phyloP scores from a whole-genome alignment of 2,797 vertebrate genomes.

The Lemur catta region DNA sequence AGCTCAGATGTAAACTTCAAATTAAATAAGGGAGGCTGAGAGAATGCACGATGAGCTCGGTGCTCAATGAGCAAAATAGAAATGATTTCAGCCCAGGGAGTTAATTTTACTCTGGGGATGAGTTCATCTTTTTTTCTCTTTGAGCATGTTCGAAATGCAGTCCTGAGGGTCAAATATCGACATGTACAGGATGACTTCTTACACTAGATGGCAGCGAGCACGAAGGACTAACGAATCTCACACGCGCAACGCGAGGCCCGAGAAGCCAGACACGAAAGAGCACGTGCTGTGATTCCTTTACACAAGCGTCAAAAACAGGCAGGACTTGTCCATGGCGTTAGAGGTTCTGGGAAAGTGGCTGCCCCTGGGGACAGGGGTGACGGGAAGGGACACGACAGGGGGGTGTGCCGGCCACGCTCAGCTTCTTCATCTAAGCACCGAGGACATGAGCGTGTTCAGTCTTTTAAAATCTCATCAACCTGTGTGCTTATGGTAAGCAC shows the following conservation, averaged over 20 bases:
- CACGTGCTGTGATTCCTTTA: background rate
- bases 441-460: background rate
- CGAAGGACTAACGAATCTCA: background rate
- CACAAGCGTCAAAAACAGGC: background rate
- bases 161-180: conserved; percentile 66
- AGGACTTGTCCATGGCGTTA: background rate
- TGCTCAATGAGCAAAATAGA: conserved; percentile 68
- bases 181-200: conserved; percentile 52
- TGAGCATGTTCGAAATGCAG: conserved; percentile 49
- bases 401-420: background rate
- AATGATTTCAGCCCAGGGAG: conserved; percentile 63
- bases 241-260: background rate
- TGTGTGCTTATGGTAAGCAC: background rate
- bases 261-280: background rate
- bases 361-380: background rate
- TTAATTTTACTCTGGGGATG: conserved; percentile 67
- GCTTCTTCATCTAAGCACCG: background rate
- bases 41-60: conserved; percentile 58
- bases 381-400: background rate
- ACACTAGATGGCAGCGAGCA: background rate
- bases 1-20: conserved; percentile 76
- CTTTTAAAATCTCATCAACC: background rate
- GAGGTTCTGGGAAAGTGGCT: background rate
- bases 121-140: conserved; percentile 44
- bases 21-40: conserved; percentile 70